Conservation (phyloP, 1,140 invertebrate species). For the Eufriesea mexicana region DNA sequence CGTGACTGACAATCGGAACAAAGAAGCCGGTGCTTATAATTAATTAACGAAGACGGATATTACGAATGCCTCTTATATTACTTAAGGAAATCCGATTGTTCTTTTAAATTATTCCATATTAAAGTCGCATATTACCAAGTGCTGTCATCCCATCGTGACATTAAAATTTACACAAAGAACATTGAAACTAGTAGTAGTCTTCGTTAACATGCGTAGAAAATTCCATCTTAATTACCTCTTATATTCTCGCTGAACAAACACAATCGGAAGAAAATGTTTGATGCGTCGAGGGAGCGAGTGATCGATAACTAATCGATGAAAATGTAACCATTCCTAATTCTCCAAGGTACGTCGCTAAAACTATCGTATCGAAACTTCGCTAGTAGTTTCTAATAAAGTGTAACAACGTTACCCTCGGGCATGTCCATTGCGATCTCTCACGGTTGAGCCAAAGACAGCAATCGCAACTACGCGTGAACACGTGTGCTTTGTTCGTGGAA, state of each 20-base stretch:
- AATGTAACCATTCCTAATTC: constrained; percentile 36
- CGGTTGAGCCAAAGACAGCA: neutral
- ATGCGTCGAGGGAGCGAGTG: neutral
- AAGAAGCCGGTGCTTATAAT: constrained; percentile 29
- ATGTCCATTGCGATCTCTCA: too few species aligned
- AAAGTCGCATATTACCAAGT: constrained; percentile 14
- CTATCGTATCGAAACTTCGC: constrained; percentile 19
- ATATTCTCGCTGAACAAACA: neutral
- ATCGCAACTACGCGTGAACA: neutral
- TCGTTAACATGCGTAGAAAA: too few species aligned
- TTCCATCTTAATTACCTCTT: neutral
- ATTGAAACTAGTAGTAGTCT: too few species aligned
- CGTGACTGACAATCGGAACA: constrained; percentile 20
- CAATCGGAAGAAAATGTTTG: neutral
- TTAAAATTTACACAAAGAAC: constrained; percentile 38
- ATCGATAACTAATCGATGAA: constrained; percentile 46
- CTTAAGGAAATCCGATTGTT: constrained; percentile 25
- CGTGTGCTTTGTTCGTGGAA: neutral
- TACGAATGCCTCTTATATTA: constrained; percentile 15
- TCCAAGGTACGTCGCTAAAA: neutral
- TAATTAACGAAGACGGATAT: constrained; percentile 32
- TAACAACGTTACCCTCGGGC: neutral
- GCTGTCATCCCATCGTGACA: neutral
- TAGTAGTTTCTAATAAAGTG: constrained; percentile 1
- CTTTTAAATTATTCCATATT: constrained; percentile 29